These are phyloP conservation scores for Benitochromis conjunctus DNA, from an alignment of 2,113 vertebrate genomes.

Conservation along the genomic window DNA sequence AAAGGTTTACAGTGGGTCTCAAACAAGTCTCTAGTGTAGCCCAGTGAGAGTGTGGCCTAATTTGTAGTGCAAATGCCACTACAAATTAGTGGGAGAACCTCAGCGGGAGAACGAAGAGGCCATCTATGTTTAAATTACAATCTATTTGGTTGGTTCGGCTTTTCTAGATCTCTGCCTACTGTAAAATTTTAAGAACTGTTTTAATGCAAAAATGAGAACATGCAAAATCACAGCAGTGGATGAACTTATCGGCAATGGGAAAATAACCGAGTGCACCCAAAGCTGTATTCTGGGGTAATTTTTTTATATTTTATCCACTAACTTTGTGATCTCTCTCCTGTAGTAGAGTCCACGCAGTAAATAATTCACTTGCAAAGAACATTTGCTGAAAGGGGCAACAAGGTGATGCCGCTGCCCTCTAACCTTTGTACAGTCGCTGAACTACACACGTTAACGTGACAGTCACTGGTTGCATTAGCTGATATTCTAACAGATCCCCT, in stretches of 20 bases:
- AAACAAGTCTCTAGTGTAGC: neutral
- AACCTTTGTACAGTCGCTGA: neutral
- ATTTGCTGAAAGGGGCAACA: neutral
- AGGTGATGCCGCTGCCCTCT: neutral
- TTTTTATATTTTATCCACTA: neutral
- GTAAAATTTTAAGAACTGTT: neutral
- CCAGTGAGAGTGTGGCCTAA: neutral
- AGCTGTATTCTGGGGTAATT: neutral
- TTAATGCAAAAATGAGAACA: neutral
- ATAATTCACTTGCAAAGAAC: neutral
- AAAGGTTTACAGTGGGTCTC: neutral
- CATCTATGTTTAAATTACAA: neutral
- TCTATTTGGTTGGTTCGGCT: neutral
- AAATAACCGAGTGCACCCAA: neutral
- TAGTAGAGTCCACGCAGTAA: neutral
- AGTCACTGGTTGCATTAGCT: neutral
- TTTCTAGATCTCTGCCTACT: neutral
- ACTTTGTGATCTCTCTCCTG: neutral
- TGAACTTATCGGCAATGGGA: rapidly evolving
- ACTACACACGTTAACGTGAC: neutral
- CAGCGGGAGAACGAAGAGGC: neutral
- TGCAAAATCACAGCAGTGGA: neutral
- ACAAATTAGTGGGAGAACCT: neutral
- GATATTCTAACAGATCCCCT: neutral
- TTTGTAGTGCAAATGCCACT: neutral